A percentile compares a stretch with the other conserved stretches of the same genome.
phyloP scores from a whole-genome alignment of 2,888 invertebrate genomes.

The Adelphocoris suturalis region DNA sequence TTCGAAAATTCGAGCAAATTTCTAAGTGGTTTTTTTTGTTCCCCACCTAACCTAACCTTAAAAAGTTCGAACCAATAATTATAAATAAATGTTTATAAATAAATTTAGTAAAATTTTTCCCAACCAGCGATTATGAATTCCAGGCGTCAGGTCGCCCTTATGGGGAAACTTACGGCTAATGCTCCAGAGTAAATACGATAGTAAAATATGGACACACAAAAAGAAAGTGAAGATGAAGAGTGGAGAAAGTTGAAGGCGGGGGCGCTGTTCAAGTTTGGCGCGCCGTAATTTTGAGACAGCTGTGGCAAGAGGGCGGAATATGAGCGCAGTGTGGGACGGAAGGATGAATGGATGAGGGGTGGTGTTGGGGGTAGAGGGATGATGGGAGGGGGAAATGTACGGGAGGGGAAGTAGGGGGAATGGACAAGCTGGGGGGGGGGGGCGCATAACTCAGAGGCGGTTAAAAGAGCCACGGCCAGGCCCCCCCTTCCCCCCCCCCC shows the following conservation, averaged over 20 bases:
- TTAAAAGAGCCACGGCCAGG: slow-evolving; percentile 52
- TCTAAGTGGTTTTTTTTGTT: too few species aligned
- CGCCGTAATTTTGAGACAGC: slow-evolving; percentile 19
- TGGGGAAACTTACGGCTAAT: neutral
- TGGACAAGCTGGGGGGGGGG: neutral
- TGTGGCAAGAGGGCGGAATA: slow-evolving; percentile 25
- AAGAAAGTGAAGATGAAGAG: neutral
- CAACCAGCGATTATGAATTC: too few species aligned
- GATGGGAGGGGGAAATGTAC: too few species aligned
- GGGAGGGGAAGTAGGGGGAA: neutral
- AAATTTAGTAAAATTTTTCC: too few species aligned
- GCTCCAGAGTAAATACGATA: neutral
- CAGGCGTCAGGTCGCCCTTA: neutral
- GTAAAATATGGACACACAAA: neutral
- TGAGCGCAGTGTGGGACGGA: neutral
- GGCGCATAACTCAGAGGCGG: slow-evolving; percentile 49
- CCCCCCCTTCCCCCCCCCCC: neutral
- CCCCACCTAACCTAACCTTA: too few species aligned
- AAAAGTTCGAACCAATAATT: too few species aligned
- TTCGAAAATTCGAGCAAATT: too few species aligned
- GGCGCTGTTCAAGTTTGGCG: neutral
- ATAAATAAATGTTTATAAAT: too few species aligned
- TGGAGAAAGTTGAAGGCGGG: slow-evolving; percentile 24
- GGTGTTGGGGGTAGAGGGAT: neutral
- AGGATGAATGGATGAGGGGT: neutral